Evolutionary conservation across 2,888 invertebrate species (phyloP).

Genomic region (Chaitophorus viminalis): DNA sequence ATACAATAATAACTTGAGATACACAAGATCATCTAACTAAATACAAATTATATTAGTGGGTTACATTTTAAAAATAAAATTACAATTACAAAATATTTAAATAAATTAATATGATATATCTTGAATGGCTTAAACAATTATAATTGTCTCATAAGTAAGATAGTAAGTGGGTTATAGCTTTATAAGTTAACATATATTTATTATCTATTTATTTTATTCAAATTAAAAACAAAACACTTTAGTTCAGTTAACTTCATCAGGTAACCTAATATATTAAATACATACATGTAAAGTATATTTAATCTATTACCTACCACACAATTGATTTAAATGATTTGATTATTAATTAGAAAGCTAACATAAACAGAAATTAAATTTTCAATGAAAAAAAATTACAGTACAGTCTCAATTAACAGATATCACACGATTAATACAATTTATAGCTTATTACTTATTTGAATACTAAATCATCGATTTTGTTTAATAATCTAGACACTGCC

Average conservation of each 20-base stretch:
- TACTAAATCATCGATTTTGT: constrained; percentile 44
- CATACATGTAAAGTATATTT: too few species aligned
- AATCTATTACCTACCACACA: neutral
- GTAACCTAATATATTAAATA: too few species aligned
- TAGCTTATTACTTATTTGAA: constrained; percentile 3
- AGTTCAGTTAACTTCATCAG: neutral
- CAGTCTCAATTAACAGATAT: neutral
- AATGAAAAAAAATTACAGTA: neutral
- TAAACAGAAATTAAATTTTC: neutral
- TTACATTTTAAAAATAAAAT: neutral
- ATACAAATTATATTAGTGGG: too few species aligned
- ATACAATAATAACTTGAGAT: neutral
- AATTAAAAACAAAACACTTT: too few species aligned
- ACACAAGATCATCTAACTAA: neutral
- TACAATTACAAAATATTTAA: neutral
- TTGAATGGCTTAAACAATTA: neutral
- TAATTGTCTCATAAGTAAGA: too few species aligned
- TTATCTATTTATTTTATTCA: too few species aligned
- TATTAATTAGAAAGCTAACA: neutral
- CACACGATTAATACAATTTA: neutral
- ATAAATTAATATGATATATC: neutral
- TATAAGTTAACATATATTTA: too few species aligned
- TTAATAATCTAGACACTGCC: constrained; percentile 26
- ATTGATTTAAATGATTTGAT: neutral
- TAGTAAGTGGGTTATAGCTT: neutral